Conservation (phyloP, 1,140 invertebrate genomes). For the Drosophila albomicans region DNA sequence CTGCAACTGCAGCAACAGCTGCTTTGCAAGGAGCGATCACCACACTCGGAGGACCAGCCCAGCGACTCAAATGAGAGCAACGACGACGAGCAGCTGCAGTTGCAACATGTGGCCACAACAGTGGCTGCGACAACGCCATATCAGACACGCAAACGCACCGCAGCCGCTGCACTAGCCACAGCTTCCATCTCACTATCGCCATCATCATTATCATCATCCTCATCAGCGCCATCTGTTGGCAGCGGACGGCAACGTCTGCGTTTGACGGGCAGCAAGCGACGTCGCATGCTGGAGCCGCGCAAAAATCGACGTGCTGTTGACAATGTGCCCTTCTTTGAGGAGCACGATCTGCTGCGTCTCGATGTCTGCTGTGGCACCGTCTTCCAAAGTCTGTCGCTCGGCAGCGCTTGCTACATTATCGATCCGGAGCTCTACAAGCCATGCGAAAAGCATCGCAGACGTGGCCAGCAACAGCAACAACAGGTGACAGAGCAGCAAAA, state of each 20-base stretch:
- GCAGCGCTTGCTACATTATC: constrained; percentile 66
- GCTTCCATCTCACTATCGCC: neutral
- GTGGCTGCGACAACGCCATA: constrained; percentile 52
- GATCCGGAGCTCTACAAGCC: constrained; percentile 73
- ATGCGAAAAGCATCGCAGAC: constrained; percentile 68
- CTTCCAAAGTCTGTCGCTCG: constrained; percentile 68
- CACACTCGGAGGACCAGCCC: constrained; percentile 57
- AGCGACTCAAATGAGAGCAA: constrained; percentile 80
- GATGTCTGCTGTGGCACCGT: constrained; percentile 79
- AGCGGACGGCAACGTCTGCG: neutral
- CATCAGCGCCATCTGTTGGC: constrained; percentile 5
- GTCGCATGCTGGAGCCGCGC: constrained; percentile 60
- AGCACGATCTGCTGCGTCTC: constrained; percentile 59
- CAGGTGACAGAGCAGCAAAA: constrained; percentile 10
- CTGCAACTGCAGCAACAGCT: constrained; percentile 8
- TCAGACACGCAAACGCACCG: constrained; percentile 78
- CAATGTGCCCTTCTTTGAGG: constrained; percentile 74
- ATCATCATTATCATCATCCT: constrained; percentile 18
- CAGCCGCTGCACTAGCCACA: constrained; percentile 55
- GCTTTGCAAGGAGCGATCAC: constrained; percentile 37
- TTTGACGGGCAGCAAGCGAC: constrained; percentile 61
- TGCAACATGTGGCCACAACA: neutral
- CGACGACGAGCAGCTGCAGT: constrained; percentile 55
- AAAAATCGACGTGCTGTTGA: constrained; percentile 65
- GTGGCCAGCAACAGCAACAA: constrained; percentile 31